Evolutionary conservation across 2,113 vertebrate species (phyloP), one percentile per base, ranked within the genome.

Genomic region (Eurypyga helias): DNA sequence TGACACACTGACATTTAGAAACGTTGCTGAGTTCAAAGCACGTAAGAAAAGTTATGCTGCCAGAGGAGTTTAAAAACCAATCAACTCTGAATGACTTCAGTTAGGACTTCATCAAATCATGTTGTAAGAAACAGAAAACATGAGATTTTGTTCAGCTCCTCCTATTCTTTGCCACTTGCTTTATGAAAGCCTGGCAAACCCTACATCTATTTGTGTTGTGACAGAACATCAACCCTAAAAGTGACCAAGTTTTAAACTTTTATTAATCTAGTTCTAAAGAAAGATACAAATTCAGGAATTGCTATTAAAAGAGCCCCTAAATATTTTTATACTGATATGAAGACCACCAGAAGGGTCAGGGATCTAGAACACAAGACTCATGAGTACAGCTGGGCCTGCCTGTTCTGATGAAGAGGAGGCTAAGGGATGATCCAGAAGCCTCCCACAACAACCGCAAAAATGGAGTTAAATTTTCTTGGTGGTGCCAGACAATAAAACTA

Each of bases 131-230:
- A 60, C 34, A 82, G 36, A 64, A 55, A 55, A 49, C 8, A 36
- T 0, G 3, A 65, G 24, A 6, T 78, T 88, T 79, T 69, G 13
- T 52, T 89, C 9, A 17, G 21, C 11, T 24, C 11, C 6, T 75
- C 26, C 54, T 94, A 5, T 61, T 72, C 61, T 91, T 92, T 95
- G 57, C 52, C 48, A 62, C n/a, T 21, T 90, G 73, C 31, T 88
- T 75, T 31, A 60, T 4, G 10, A 21, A 66, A 77, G 17, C 41
- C 52, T 57, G 26, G 41, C 65, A 87, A 87, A 31, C 57, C 31
- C 46, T 21, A 17, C 28, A 18, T 17, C 31, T 54, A 19, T 20
- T 48, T 33, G 60, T 65, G 67, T 49, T 75, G 29, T 1, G 1
- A 85, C 36, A 77, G 14, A 77, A 55, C 7, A 45, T 20, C 41